Evolutionary conservation across 2,888 invertebrate genomes (phyloP), one percentile per base, ranked within the genome.

Genomic region (Tillus elongatus): DNA sequence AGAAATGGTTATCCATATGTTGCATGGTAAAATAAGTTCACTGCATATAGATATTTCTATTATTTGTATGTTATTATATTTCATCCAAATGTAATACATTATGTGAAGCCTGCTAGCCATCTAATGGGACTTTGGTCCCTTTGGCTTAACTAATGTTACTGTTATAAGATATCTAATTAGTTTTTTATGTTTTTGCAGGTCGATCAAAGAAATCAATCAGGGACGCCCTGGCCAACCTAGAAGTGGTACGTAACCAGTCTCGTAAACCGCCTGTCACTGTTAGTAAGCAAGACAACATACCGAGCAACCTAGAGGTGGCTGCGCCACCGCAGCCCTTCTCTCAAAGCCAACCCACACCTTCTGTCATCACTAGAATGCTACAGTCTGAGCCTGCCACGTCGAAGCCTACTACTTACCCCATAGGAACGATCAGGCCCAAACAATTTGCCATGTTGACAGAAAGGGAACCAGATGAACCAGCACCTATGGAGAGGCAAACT

Each of bases 291-390:
- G 29, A 13, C 19, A 14, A 26, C 39, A 35, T 24, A 34, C 46
- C 28, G 42, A 44, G 48, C 29, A 57, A 60, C 42, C 56, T 64
- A 39, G 58, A 64, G 26, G 60, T 68, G 39, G 68, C 70, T 2
- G 63, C 69, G 30, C 68, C 70, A 4, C 70, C 70, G 2, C 71
- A 70, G 47, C 65, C 70, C 2, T 73, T 71, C 44, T 66, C 70
- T 12, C 69, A 70, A 39, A 64, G 65, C 27, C 62, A 63, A 39
- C 65, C 69, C 2, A 66, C 70, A 16, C 67, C 72, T 0, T 77
- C 77, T 27, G 76, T 78, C 4, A 77, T 78, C 30, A 76, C 75
- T 4, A 66, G 76, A 46, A 74, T 78, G 73, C 64, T 77, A 29
- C 74, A 75, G 47, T 61, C 68, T 2, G 69, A 68, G 44, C 62